Evolutionary conservation across 92 coral and sea anemone genomes (phyloP), one percentile per base, ranked within the genome.

Genomic region (Porites cylindrica): DNA sequence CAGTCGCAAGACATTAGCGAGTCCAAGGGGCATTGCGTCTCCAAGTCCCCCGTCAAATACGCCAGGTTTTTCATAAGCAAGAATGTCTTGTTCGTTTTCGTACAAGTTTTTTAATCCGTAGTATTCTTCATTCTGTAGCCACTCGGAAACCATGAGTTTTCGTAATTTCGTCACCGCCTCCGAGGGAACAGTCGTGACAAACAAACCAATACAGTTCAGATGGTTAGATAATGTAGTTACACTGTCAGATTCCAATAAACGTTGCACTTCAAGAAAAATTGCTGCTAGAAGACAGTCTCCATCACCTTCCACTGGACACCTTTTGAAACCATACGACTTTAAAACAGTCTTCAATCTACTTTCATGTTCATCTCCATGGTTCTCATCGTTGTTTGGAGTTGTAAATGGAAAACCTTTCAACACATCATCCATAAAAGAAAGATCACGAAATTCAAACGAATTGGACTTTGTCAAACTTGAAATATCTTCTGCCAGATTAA

Each of bases 71-170:
- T 77, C 81, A 14, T 77, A 77, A 1, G 29, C 26, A 23, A 50
- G 17, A 77, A 77, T 77, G 1, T 77, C 81, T 7, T 77, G 14
- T 38, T 77, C 81, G 29, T 0, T 47, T 3, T 16, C 3, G 65
- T 68, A 77, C 7, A 77, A 26, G 19, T n/a, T n/a, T 2, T 13
- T 8, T 9, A 77, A 38, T 20, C 81, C 26, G 73, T 79, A 79
- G 9, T 59, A n/a, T 10, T 23, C 54, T 20, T 14, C 51, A 23
- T 79, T 47, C 29, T 61, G 72, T 52, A 79, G 10, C 83, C 83
- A 79, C 50, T 79, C 83, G 51, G 23, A 17, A 59, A 79, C 83
- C 6, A 79, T 79, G 38, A 17, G 83, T 16, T 79, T n/a, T 47
- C 83, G 43, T 11, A 79, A 52, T 61, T 60, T 79, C 7, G 23